Evolutionary conservation across 2,888 invertebrate genomes (phyloP), one percentile per base, ranked within the genome.

Genomic region (Thysanoteuthis rhombus): DNA sequence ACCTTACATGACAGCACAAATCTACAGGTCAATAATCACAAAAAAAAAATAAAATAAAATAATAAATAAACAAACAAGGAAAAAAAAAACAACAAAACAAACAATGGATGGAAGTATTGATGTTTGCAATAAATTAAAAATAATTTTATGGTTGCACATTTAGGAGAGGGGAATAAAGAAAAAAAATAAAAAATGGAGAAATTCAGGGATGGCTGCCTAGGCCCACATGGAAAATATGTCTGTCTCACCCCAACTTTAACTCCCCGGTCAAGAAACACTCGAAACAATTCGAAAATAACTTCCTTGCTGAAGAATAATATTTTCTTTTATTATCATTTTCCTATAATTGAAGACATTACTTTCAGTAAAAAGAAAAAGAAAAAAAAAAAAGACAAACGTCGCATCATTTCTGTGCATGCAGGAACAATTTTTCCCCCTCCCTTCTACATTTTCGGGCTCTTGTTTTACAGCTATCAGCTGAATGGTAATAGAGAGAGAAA

Each of bases 51-150:
- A n/a, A n/a, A 2, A 2, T 25, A 38, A n/a, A 90, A 39, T 28
- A 90, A 38, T 16, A 90, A 40, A 38, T 22, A 38, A 40, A 25
- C 38, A 40, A 91, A 32, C 52, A 45, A 22, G 5, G 10, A 90
- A 40, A 16, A 12, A 40, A 25, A 91, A 42, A 19, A 91, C 42
- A 6, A 91, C 22, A 28, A 40, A 91, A 42, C 3, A 45, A 92
- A 38, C n/a, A 38, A 58, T 92, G 92, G 92, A 92, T 92, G 92
- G 92, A 92, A 92, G 47, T 92, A 42, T 92, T 92, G 36, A 92
- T 92, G 92, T 58, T 92, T 92, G 32, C 92, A 92, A 92, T 92
- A 92, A 92, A 92, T 92, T 52, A 92, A 28, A 92, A 38, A 52
- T 45, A 92, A 92, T 32, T 28, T 45, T 45, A 92, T 91, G 91